phyloP scores from a whole-genome alignment of 2,888 invertebrate species.

The Vanessa cardui region DNA sequence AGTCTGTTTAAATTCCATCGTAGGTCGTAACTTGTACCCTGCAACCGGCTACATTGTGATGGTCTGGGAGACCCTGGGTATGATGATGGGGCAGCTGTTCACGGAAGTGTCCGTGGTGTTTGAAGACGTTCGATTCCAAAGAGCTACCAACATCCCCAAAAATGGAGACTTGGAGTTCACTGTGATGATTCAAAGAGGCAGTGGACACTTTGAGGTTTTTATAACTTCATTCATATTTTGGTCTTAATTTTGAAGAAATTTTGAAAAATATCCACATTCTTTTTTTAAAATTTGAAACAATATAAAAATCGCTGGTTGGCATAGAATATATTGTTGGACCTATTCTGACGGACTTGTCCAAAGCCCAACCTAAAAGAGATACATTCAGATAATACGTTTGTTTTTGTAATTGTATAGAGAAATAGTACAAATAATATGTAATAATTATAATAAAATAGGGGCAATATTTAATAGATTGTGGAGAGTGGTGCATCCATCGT shows the following conservation, averaged over 20 bases:
- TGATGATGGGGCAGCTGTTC: constrained; percentile 86
- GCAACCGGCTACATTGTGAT: constrained; percentile 70
- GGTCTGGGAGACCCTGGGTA: constrained; percentile 90
- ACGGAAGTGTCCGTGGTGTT: constrained; percentile 91
- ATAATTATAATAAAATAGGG: background rate
- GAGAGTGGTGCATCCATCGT: constrained; percentile 87
- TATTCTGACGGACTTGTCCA: no score
- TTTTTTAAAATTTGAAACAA: no score
- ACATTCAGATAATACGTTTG: no score
- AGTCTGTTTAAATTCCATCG: constrained; percentile 67
- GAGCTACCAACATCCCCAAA: constrained; percentile 90
- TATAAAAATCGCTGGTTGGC: no score
- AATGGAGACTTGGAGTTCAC: constrained; percentile 85
- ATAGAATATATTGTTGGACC: no score
- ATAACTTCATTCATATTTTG: background rate
- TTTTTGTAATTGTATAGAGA: no score
- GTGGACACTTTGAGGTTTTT: constrained; percentile 85
- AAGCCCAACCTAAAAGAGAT: no score
- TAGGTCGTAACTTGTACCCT: constrained; percentile 86
- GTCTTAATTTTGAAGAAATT: background rate
- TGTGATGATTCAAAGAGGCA: constrained; percentile 87
- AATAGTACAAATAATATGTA: background rate
- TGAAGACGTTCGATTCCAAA: constrained; percentile 91
- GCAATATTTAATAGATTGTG: constrained; percentile 73
- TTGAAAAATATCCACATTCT: background rate